These are phyloP conservation scores for Siniperca scherzeri DNA, from an alignment of 2,797 vertebrate species.

Conservation along the genomic window DNA sequence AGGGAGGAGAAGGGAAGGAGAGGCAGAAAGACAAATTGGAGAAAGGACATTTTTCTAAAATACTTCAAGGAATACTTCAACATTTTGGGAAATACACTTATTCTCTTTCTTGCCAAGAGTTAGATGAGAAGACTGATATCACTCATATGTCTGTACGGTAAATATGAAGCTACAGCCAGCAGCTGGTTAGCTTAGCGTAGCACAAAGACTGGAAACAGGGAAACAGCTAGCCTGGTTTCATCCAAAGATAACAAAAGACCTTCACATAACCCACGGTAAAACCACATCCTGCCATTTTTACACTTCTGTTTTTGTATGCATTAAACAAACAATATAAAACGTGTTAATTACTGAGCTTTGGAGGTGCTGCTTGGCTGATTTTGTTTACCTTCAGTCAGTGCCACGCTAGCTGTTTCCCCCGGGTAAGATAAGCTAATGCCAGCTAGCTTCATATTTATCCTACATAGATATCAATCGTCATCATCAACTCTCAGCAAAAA, in stretches of 20 bases:
- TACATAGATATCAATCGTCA: background rate
- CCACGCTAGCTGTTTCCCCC: no score
- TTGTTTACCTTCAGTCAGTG: background rate
- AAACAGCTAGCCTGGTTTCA: background rate
- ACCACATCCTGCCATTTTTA: background rate
- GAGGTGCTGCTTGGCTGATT: background rate
- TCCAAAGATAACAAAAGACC: background rate
- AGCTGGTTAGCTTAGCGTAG: background rate
- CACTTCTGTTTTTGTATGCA: background rate
- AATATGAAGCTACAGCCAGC: background rate
- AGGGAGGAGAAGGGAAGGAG: background rate
- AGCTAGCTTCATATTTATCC: background rate
- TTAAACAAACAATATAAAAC: background rate
- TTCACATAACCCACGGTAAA: background rate
- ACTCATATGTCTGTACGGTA: background rate
- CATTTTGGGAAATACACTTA: background rate
- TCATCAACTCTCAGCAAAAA: background rate
- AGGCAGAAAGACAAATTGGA: slow-evolving; percentile 32
- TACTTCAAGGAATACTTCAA: background rate
- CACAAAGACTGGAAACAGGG: background rate
- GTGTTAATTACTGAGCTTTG: background rate
- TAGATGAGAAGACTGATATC: background rate
- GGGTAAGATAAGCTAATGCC: background rate
- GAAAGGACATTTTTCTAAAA: slow-evolving; percentile 20
- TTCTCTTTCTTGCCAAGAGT: background rate